Conservation (phyloP, 2,113 vertebrate genomes). For the Salvator merianae region DNA sequence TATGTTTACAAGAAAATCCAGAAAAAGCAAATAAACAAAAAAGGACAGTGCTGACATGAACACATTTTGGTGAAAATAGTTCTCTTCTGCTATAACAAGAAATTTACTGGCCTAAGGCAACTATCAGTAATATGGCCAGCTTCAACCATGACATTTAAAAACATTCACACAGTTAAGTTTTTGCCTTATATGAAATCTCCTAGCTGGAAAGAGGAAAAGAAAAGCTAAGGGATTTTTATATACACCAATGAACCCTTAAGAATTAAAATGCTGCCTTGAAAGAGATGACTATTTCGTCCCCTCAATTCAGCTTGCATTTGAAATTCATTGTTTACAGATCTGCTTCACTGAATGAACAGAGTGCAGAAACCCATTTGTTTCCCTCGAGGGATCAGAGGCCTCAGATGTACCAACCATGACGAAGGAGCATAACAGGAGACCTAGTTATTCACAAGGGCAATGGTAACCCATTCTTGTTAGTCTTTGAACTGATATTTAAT, state of each 20-base stretch:
- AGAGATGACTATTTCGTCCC: slow-evolving; percentile 42
- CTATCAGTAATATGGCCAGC: slow-evolving; percentile 21
- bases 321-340: slow-evolving; percentile 36
- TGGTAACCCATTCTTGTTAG: slow-evolving; percentile 28
- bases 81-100: too few relatives aligned
- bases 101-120: slow-evolving; percentile 16
- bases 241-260: slow-evolving; percentile 56
- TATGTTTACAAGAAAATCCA: background rate
- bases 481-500: slow-evolving; percentile 25
- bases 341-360: slow-evolving; percentile 32
- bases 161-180: slow-evolving; percentile 28
- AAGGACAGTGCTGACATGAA: background rate
- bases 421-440: background rate
- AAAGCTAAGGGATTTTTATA: slow-evolving; percentile 32
- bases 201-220: slow-evolving; percentile 4
- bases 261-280: slow-evolving; percentile 43
- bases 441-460: slow-evolving; percentile 17
- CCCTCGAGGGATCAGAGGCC: slow-evolving; percentile 19
- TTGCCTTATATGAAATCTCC: slow-evolving; percentile 30
- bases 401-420: background rate
- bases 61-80: background rate
- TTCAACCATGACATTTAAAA: slow-evolving; percentile 40
- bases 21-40: background rate
- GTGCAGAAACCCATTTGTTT: slow-evolving; percentile 47
- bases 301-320: slow-evolving; percentile 19